phyloP scores from a whole-genome alignment of 2,113 vertebrate species.

The Thunnus thynnus region DNA sequence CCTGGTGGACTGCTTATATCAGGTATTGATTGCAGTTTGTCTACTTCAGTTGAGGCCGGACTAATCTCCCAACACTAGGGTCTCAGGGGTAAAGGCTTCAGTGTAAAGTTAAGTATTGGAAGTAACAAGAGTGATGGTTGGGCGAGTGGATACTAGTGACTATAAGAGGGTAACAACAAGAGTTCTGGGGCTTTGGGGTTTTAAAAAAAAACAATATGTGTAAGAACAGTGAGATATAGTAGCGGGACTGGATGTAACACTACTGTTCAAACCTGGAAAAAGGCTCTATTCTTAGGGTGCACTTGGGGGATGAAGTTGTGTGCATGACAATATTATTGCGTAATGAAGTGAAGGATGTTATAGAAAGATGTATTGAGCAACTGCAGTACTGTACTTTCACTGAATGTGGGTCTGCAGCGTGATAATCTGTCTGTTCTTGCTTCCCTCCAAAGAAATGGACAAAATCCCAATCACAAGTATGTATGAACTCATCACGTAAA shows the following conservation, averaged over 20 bases:
- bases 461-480: neutral
- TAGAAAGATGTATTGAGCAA: constrained; percentile 26
- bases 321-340: constrained; percentile 36
- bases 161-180: constrained; percentile 37
- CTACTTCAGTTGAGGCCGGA: constrained; percentile 71
- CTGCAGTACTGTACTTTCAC: neutral
- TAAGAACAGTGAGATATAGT: constrained; percentile 27
- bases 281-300: constrained; percentile 38
- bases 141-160: constrained; percentile 52
- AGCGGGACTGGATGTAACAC: constrained; percentile 4
- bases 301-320: constrained; percentile 27
- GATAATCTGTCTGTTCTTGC: neutral
- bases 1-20: constrained; percentile 71
- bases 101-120: constrained; percentile 71
- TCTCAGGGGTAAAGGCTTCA: constrained; percentile 67
- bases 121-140: constrained; percentile 59
- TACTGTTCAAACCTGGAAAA: constrained; percentile 14
- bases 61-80: constrained; percentile 71
- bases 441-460: constrained; percentile 5
- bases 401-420: neutral
- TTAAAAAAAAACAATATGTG: constrained; percentile 33
- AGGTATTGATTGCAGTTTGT: constrained; percentile 81
- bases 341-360: constrained; percentile 33
- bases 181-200: constrained; percentile 51
- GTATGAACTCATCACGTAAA: constrained; percentile 11